phyloP scores from a whole-genome alignment of 2,888 invertebrate species.

The Epirrita christyi region DNA sequence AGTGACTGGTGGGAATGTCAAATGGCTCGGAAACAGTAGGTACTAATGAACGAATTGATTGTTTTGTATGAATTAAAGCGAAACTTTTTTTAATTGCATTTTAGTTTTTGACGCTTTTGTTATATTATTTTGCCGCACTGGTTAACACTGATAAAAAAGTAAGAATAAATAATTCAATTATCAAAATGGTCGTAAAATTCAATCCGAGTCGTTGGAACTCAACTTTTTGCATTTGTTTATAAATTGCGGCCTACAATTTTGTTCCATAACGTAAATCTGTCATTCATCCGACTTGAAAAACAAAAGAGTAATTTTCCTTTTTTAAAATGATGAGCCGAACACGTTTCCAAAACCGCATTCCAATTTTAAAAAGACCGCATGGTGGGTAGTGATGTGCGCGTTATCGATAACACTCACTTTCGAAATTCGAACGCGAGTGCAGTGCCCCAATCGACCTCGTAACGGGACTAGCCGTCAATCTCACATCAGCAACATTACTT shows the following conservation, averaged over 20 bases:
- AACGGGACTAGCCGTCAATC: slow-evolving; percentile 75
- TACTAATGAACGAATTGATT: slow-evolving; percentile 25
- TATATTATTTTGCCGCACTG: no score
- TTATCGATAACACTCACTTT: slow-evolving; percentile 69
- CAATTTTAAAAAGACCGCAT: slow-evolving; percentile 62
- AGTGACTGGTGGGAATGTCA: slow-evolving; percentile 45
- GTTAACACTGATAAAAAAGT: slow-evolving; percentile 10
- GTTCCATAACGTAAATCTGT: slow-evolving; percentile 35
- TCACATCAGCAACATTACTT: slow-evolving; percentile 65
- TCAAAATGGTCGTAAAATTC: slow-evolving; percentile 28
- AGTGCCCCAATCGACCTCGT: slow-evolving; percentile 64
- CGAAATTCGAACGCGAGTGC: slow-evolving; percentile 63
- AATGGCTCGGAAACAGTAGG: slow-evolving; percentile 42
- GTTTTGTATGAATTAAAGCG: slow-evolving; percentile 18
- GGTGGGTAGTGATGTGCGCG: slow-evolving; percentile 66
- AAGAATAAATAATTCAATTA: slow-evolving; percentile 28
- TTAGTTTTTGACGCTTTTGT: background rate
- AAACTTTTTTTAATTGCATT: slow-evolving; percentile 6
- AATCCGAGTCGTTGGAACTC: slow-evolving; percentile 19
- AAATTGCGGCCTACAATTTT: slow-evolving; percentile 28
- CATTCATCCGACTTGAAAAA: slow-evolving; percentile 39
- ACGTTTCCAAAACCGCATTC: slow-evolving; percentile 74
- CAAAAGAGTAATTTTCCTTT: slow-evolving; percentile 53
- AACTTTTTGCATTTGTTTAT: slow-evolving; percentile 29
- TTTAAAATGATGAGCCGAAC: slow-evolving; percentile 55